Base-by-base conservation (phyloP, 2,888 invertebrate species). In the Cephonodes hylas region DNA sequence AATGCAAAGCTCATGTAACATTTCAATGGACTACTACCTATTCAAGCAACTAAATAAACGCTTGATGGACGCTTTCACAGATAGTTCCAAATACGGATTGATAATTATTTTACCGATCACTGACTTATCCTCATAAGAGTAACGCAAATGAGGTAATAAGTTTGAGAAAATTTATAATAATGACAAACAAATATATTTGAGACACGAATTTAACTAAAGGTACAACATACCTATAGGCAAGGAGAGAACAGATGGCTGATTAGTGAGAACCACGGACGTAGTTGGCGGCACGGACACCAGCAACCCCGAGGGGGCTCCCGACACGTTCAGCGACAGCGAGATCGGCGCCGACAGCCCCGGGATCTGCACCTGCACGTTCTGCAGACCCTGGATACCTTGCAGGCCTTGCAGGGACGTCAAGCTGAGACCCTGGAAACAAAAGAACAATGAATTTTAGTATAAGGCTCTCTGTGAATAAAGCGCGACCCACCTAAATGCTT, bases 331-430 rank as follows among this genome's bases (percentile, higher is more conserved):
- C 44, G 96, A 95, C 74, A 96, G 89, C 58, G 97, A 97, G 73
- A 97, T 96, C 3, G 97, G 97, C 71, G 97, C 96, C n/a, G 96
- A 94, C 62, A 97, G 94, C 44, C 96, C 97, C 10, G 97, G 96
- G 75, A 97, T 95, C 80, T 97, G 97, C 57, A 96, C 95, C 90
- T 96, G 96, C 60, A 96, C 96, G 84, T 96, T 96, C 83, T 96
- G 96, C 58, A 96, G 87, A 27, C 96, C 96, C 65, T 96, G 95
- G 1, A 73, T 59, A 1, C 89, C 94, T 90, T 96, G 95, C 23
- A 96, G 94, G 74, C 96, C 96, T 88, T 96, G 96, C 42, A 96
- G 91, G 25, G 96, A 96, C 60, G 96, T 94, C 71, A 96, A 91
- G 84, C 96, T 96, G 70, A 96, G 93, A 72, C 96, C 95, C 91